Evolutionary conservation across 2,113 vertebrate species (phyloP), one percentile per base, ranked within the genome.

Genomic region (Epinephelus moara): DNA sequence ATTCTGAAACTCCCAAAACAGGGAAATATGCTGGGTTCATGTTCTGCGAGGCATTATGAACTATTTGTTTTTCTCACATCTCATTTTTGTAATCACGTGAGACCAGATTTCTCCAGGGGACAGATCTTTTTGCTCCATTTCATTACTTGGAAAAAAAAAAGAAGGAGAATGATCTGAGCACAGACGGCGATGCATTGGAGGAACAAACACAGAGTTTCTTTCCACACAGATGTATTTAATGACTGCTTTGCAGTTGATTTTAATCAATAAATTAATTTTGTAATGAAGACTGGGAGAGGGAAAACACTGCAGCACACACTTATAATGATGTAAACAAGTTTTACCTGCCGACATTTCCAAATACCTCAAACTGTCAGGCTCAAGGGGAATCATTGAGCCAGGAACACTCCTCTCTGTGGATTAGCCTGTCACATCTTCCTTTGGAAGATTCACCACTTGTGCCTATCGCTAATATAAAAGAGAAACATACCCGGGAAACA

Each of bases 1-100:
- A 78, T 86, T 84, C 61, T 55, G 64, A 71, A 47, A 21, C 80
- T 72, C 72, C 81, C 77, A 37, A 69, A 80, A 80, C 64, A 45
- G 45, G 67, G 30, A 40, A 64, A 72, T 30, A 49, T 1, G 63
- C 69, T 18, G 67, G 40, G 60, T 85, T 88, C 76, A 81, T 42
- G 78, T 72, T 89, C 85, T 88, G 83, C 84, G 30, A 88, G 90
- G 88, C 84, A 64, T 92, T 76, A 74, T 23, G 23, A 81, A 82
- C 78, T 80, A 73, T 92, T 92, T 92, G 87, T 90, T 92, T 88
- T 91, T 78, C 77, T 82, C 88, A 87, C 85, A 87, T 91, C 85
- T 85, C 57, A 68, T 84, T 82, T 91, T 78, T 88, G 66, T 89
- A 89, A 92, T 87, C 90, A 91, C 75, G 62, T 84, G 90, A 88